Base-by-base conservation (phyloP, 2,888 invertebrate genomes). In the Meiosimyza platycephala region DNA sequence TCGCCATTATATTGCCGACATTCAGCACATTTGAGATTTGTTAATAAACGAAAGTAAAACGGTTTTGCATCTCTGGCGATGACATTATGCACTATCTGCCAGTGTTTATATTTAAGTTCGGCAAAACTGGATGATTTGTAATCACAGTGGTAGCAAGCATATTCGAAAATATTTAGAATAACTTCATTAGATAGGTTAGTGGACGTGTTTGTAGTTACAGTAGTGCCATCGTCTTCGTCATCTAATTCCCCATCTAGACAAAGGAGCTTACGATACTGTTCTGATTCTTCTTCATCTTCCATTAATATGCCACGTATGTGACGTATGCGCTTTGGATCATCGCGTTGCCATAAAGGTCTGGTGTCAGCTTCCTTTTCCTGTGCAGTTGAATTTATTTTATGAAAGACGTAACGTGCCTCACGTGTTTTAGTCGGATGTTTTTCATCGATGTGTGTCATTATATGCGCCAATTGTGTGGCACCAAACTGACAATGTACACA, bases 401-500 rank as follows among this genome's bases (percentile, higher is more conserved):
- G 83, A 48, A 73, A 70, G 0, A 84, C 74, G 13, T 55, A 47
- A 1, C 80, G 82, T n/a, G 81, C 82, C 22, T 70, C 79, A 6
- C 76, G 77, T 12, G 75, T 80, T 72, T 80, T 81, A 4, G 80
- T 87, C 0, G 89, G 84, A 81, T 94, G 94, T 6, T 90, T 89
- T 13, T 88, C 88, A 2, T 85, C 83, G 75, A 92, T 90, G 81
- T 94, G 94, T 55, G 89, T 89, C 22, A 88, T 88, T 57, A 93
- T 90, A 47, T 89, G 89, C 9, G 89, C 88, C 40, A 89, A 86
- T 2, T 89, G 89, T 1, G 90, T 86, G 1, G 87, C 87, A 47
- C 89, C 89, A 77, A 90, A 93, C 0, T 88, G 82, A 78, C 95
- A 95, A 75, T 92, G 88, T 0, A 89, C 89, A 80, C 95, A 95